Evolutionary conservation across 2,888 invertebrate species (phyloP).

Genomic region (Leptarthrus brevirostris): DNA sequence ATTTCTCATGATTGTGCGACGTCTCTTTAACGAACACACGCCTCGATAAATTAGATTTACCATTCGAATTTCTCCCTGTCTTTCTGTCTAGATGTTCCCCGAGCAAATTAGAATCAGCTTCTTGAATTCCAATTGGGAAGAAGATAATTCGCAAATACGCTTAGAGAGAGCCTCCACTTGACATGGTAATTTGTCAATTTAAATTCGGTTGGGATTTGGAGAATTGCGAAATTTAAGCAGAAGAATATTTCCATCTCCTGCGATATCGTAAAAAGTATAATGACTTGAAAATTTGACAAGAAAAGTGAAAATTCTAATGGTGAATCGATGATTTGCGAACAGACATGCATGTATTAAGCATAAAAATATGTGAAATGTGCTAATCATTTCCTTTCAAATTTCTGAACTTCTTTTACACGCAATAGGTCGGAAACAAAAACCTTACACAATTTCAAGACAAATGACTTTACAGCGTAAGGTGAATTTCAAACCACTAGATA

Average conservation of each 20-base stretch:
- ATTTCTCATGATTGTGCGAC: neutral
- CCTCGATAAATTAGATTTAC: slow-evolving; percentile 25
- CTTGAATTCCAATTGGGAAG: slow-evolving; percentile 41
- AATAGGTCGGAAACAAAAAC: too few relatives aligned
- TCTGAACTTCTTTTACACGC: too few relatives aligned
- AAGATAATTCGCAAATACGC: slow-evolving; percentile 42
- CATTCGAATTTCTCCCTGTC: slow-evolving; percentile 12
- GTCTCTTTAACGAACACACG: neutral
- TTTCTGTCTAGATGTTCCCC: slow-evolving; percentile 12
- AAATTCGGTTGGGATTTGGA: slow-evolving; percentile 38
- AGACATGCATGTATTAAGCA: too few relatives aligned
- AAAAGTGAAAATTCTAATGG: too few relatives aligned
- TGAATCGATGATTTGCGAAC: too few relatives aligned
- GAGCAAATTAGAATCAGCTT: slow-evolving; percentile 38
- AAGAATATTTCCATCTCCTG: slow-evolving; percentile 14
- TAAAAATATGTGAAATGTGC: too few relatives aligned
- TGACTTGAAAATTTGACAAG: slow-evolving; percentile 1
- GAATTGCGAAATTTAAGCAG: slow-evolving; percentile 27
- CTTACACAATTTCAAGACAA: too few relatives aligned
- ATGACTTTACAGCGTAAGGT: too few relatives aligned
- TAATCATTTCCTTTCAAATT: too few relatives aligned
- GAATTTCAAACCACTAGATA: too few relatives aligned
- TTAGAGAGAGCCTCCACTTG: slow-evolving; percentile 40
- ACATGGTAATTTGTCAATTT: slow-evolving; percentile 45
- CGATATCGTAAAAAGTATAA: slow-evolving; percentile 1